A percentile compares a stretch with the other conserved stretches of the same genome.
These are phyloP conservation scores for Coleophora flavipennella DNA, from an alignment of 2,888 invertebrate genomes.

Conservation along the genomic window DNA sequence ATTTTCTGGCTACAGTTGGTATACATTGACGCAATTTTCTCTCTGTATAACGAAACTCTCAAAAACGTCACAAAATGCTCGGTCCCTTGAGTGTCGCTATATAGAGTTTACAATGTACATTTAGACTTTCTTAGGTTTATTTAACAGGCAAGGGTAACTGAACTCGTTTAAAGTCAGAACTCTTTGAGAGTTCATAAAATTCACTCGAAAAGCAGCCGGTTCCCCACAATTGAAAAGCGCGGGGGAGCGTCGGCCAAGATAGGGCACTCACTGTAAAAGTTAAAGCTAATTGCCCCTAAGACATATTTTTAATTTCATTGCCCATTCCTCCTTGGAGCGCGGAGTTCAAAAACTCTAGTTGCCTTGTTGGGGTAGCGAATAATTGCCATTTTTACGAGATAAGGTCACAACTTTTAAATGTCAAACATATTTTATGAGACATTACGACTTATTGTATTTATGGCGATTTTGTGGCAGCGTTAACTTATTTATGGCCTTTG, in stretches of 20 bases:
- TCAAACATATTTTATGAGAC: conserved; percentile 60
- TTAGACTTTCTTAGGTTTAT: background rate
- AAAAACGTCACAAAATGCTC: no score
- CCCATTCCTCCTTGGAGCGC: conserved; percentile 59
- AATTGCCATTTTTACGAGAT: conserved; percentile 70
- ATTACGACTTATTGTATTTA: conserved; percentile 24
- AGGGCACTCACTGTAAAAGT: conserved; percentile 72
- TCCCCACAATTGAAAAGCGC: conserved; percentile 70
- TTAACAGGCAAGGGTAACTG: conserved; percentile 25
- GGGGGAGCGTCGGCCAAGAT: conserved; percentile 52
- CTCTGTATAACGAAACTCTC: no score
- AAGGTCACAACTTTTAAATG: conserved; percentile 66
- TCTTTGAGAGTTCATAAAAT: conserved; percentile 65
- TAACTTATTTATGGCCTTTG: no score
- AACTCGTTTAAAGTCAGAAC: conserved; percentile 52
- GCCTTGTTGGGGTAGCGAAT: conserved; percentile 53
- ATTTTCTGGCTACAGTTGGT: no score
- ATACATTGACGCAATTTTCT: no score
- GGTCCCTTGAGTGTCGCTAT: no score
- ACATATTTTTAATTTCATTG: conserved; percentile 76
- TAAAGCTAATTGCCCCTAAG: conserved; percentile 74
- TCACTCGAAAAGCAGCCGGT: conserved; percentile 53
- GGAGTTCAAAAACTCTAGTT: conserved; percentile 55
- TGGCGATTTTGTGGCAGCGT: conserved; percentile 1
- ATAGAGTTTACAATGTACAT: no score